phyloP scores from a whole-genome alignment of 2,888 invertebrate genomes.

The Agrenia bidenticulata region DNA sequence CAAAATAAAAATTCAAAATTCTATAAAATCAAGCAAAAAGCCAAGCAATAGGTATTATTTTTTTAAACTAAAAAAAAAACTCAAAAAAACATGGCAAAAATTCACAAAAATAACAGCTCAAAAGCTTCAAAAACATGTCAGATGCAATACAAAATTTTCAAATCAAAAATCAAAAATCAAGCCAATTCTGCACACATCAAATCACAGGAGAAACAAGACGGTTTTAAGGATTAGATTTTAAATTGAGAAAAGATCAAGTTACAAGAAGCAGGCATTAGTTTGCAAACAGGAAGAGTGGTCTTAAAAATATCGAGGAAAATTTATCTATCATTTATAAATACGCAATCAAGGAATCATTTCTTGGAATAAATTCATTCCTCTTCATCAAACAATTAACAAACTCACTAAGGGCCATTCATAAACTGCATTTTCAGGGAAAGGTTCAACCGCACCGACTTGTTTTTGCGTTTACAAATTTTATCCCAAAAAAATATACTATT shows the following conservation, averaged over 20 bases:
- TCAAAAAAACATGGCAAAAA: conserved; percentile 9
- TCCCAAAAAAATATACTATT: too few species aligned
- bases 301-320: too few species aligned
- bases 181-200: background rate
- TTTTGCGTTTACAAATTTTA: too few species aligned
- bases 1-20: background rate
- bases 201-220: background rate
- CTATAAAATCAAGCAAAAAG: background rate
- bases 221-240: too few species aligned
- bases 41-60: background rate
- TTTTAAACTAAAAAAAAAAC: background rate
- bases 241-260: too few species aligned
- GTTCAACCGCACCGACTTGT: too few species aligned
- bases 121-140: conserved; percentile 3
- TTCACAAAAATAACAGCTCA: background rate
- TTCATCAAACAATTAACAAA: conserved; percentile 13
- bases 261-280: too few species aligned
- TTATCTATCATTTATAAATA: too few species aligned
- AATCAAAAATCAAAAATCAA: conserved; percentile 1
- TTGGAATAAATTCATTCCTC: too few species aligned
- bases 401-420: conserved; percentile 15
- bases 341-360: too few species aligned
- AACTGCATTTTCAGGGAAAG: conserved; percentile 43
- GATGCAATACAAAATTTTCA: background rate
- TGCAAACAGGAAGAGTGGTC: too few species aligned